Base-by-base conservation (phyloP, 2,113 vertebrate species). In the Reinhardtius hippoglossoides region DNA sequence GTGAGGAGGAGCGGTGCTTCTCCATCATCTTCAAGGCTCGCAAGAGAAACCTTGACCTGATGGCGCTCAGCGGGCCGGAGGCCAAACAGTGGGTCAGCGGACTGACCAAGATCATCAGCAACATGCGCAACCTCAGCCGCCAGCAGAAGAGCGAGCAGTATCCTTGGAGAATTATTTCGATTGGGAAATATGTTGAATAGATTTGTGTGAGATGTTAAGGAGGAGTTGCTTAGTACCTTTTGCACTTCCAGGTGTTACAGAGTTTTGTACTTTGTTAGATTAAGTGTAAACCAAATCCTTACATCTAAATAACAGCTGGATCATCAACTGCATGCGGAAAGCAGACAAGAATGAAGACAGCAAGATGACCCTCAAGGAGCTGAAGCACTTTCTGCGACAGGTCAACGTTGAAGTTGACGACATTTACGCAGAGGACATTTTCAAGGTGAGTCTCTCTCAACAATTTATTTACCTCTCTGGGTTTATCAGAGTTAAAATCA, bases 291-390 rank as follows among this genome's bases (percentile, higher is more conserved):
- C 10, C 10, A 57, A 80, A 79, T 93, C 95, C 96, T 98, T 96
- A 96, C 86, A 93, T 94, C 83, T 46, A 16, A 58, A 35, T 6
- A 23, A 71, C 86, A 99, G 97, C 92, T 99, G 98, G 98, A 96
- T 99, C 64, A 95, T 97, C 72, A 94, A 93, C 65, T 98, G 97
- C 89, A 95, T 99, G 89, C 74, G 95, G 7, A 99, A 98, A 86
- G 97, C 97, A 10, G 98, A 99, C 89, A 97, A 97, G 81, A 97
- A 99, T 71, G 91, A 92, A 1, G 98, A 99, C 94, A 97, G 98
- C 89, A 96, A 94, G 89, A 98, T 99, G 97, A 95, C 85, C 66
- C 94, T 99, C 78, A 98, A 98, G 79, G 98, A 99, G 86, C 85
- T 99, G 67, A 97, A 98, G 87, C 76, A 94, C 79, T 99, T 99